Evolutionary conservation across 2,113 vertebrate genomes (phyloP).

Genomic region (Lipophrys pholis): DNA sequence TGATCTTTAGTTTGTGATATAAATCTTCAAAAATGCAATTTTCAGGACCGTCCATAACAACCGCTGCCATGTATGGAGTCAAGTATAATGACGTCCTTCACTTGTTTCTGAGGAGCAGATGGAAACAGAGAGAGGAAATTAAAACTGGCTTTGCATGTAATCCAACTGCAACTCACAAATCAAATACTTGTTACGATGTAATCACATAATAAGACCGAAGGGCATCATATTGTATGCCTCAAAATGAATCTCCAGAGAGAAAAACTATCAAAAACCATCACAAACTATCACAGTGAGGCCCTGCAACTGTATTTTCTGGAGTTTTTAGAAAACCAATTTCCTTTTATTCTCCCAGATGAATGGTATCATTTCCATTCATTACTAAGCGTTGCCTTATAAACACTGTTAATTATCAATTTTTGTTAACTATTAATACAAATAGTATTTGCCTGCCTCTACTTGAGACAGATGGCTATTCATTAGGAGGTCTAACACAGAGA

Average conservation of each 20-base stretch:
- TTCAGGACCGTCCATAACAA: no score
- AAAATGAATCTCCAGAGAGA: not conserved
- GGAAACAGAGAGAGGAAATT: not conserved
- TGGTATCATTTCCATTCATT: conserved; percentile 1
- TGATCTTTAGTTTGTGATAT: no score
- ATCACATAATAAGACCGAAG: conserved; percentile 2
- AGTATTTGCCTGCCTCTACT: no score
- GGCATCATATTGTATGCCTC: not conserved
- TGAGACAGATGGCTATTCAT: no score
- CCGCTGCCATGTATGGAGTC: no score
- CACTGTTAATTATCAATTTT: not conserved
- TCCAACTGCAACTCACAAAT: not conserved
- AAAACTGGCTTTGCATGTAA: not conserved
- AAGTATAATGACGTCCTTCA: not conserved
- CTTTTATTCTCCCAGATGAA: not conserved
- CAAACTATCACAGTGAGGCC: not conserved
- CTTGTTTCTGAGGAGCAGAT: conserved; percentile 11
- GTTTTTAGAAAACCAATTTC: not conserved
- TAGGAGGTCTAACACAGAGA: no score
- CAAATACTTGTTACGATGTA: not conserved
- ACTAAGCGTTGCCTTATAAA: not conserved
- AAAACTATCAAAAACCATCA: not conserved
- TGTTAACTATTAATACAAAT: not conserved
- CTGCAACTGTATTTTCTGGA: not conserved
- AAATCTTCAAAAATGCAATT: no score